A percentile compares a stretch with the other conserved stretches of the same genome.
Conservation (phyloP, 2,797 vertebrate species). For the Amblyraja radiata region DNA sequence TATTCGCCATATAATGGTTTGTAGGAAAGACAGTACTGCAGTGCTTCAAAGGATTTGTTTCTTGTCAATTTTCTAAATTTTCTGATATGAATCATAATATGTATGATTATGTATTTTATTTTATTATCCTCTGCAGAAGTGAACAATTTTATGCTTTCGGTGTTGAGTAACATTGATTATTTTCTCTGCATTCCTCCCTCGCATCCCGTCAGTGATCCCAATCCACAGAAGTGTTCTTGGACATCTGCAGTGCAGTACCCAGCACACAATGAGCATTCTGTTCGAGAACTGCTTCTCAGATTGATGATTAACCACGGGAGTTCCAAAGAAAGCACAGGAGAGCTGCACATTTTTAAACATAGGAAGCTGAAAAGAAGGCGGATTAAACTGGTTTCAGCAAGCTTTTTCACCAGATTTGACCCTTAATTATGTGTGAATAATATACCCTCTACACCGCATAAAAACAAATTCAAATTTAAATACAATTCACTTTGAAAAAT, state of each 20-base stretch:
- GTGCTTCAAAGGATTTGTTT: neutral
- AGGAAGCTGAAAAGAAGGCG: neutral
- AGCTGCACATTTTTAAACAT: neutral
- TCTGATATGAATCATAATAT: neutral
- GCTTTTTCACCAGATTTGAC: neutral
- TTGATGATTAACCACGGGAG: neutral
- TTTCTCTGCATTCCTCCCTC: neutral
- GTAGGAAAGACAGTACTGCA: neutral
- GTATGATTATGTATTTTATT: neutral
- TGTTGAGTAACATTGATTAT: neutral
- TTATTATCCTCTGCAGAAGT: neutral
- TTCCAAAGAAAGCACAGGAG: neutral
- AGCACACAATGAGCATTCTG: neutral
- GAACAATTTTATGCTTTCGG: neutral
- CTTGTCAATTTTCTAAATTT: neutral
- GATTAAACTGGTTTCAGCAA: neutral
- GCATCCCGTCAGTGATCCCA: neutral
- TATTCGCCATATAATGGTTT: neutral
- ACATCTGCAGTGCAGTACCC: constrained; percentile 32
- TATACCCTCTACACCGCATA: neutral
- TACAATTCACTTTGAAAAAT: neutral
- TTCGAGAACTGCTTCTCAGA: neutral
- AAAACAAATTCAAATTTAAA: neutral
- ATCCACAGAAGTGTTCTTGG: constrained; percentile 15
- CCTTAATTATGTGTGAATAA: neutral